Evolutionary conservation across 2,113 vertebrate genomes (phyloP).

Genomic region (Cyprinodon tularosa): DNA sequence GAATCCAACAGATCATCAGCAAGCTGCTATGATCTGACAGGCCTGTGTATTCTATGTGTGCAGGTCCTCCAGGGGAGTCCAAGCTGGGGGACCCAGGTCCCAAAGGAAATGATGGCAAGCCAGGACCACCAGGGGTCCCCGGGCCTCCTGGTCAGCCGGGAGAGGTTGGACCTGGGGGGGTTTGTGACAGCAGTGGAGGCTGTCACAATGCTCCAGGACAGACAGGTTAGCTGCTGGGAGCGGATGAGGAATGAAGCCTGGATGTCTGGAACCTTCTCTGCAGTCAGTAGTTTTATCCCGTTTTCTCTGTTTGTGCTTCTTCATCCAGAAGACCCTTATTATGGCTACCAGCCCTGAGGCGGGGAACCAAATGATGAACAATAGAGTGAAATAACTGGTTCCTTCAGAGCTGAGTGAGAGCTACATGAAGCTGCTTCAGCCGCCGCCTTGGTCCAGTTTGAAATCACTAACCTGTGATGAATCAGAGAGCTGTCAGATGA

Average conservation of each 20-base stretch:
- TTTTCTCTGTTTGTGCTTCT: constrained; percentile 21
- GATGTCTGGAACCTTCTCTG: neutral
- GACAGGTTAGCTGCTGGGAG: constrained; percentile 53
- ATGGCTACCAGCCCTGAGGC: constrained; percentile 75
- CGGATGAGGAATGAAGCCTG: neutral
- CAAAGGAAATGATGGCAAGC: constrained; percentile 78
- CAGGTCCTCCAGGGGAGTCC: constrained; percentile 83
- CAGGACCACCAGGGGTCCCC: constrained; percentile 73
- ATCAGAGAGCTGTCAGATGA: constrained; percentile 5
- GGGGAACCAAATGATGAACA: constrained; percentile 6
- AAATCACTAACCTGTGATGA: neutral
- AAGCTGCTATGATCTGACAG: neutral
- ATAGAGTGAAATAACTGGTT: constrained; percentile 33
- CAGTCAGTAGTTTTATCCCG: no score
- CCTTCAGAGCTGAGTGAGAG: constrained; percentile 25
- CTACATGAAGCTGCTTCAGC: constrained; percentile 13
- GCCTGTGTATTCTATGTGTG: constrained; percentile 18
- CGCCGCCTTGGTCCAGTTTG: neutral
- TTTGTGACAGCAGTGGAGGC: constrained; percentile 83
- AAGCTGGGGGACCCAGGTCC: constrained; percentile 78
- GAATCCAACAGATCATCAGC: neutral
- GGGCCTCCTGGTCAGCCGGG: constrained; percentile 81
- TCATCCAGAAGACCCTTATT: constrained; percentile 72
- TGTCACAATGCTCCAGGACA: constrained; percentile 69
- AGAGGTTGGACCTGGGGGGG: constrained; percentile 80